A percentile compares a stretch with the other conserved stretches of the same genome.
phyloP scores from a whole-genome alignment of 2,888 invertebrate genomes.

The Dasysyrphus albostriatus region DNA sequence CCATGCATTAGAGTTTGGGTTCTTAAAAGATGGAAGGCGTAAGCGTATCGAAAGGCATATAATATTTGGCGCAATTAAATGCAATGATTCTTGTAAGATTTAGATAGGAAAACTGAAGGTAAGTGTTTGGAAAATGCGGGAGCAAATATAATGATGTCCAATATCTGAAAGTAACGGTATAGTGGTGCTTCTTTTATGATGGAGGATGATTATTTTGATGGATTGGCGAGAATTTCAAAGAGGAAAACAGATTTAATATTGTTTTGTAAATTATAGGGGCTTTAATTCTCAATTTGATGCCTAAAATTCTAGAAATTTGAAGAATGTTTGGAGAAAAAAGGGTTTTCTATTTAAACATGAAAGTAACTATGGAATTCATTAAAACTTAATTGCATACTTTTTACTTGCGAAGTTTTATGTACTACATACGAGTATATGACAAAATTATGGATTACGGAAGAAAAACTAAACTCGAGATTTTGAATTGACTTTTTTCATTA shows the following conservation, averaged over 20 bases:
- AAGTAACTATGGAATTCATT: no score
- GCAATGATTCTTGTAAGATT: conserved; percentile 68
- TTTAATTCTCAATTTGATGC: not conserved
- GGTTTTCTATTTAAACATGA: no score
- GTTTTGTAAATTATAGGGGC: no score
- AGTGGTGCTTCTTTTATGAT: conserved; percentile 35
- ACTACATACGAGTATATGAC: no score
- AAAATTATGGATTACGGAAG: no score
- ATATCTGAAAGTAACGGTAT: conserved; percentile 51
- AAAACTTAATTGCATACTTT: no score
- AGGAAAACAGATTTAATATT: not conserved
- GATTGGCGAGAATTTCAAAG: conserved; percentile 75
- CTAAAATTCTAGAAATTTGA: not conserved
- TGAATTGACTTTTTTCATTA: no score
- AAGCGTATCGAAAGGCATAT: conserved; percentile 39
- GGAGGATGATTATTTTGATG: conserved; percentile 79
- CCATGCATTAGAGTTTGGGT: not conserved
- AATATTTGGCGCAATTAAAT: conserved; percentile 65
- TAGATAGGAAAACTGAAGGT: not conserved
- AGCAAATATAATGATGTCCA: conserved; percentile 5
- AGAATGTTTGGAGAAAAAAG: not conserved
- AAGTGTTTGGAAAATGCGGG: conserved; percentile 26
- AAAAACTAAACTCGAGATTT: no score
- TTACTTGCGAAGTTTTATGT: no score
- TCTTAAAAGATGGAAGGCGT: conserved; percentile 27